Conservation (phyloP, 2,797 vertebrate species). For the Acanthurus leucopareius region DNA sequence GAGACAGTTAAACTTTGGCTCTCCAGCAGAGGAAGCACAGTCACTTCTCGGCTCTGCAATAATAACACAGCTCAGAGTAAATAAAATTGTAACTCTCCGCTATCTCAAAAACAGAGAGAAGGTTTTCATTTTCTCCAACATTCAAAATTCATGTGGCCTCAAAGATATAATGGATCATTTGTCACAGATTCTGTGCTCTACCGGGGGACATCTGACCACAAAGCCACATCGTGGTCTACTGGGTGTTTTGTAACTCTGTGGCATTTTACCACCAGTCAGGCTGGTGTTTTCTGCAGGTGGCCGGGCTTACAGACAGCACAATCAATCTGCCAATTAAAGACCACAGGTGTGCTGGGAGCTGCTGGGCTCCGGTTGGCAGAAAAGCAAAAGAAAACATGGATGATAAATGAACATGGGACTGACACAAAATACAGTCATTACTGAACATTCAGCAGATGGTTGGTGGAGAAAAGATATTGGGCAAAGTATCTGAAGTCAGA, state of each 20-base stretch:
- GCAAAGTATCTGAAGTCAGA: conserved; percentile 1
- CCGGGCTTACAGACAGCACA: conserved; percentile 43
- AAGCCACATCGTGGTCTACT: conserved; percentile 9
- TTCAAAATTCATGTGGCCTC: conserved; percentile 19
- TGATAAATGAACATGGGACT: conserved; percentile 27
- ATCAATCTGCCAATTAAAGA: conserved; percentile 68
- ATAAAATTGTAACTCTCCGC: conserved; percentile 45
- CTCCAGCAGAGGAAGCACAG: conserved; percentile 33
- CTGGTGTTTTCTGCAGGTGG: conserved; percentile 57
- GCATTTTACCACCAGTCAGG: conserved; percentile 49
- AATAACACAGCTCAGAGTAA: conserved; percentile 44
- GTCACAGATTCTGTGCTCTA: conserved; percentile 6
- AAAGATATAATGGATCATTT: conserved; percentile 20
- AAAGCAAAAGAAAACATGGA: conserved; percentile 25
- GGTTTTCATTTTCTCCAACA: conserved; percentile 29
- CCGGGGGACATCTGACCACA: conserved; percentile 21
- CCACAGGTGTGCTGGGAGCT: conserved; percentile 51
- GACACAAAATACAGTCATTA: conserved; percentile 26
- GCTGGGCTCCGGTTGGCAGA: conserved; percentile 45
- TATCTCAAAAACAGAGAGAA: conserved; percentile 8
- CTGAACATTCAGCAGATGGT: not conserved
- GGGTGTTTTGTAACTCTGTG: conserved; percentile 44
- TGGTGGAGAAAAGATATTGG: not conserved
- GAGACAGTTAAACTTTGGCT: conserved; percentile 58
- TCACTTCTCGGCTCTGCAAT: conserved; percentile 34